Percentiles rank a stretch among this genome's conserved stretches.
phyloP scores from a whole-genome alignment of 2,888 invertebrate species.

The Serrognathus titanus region DNA sequence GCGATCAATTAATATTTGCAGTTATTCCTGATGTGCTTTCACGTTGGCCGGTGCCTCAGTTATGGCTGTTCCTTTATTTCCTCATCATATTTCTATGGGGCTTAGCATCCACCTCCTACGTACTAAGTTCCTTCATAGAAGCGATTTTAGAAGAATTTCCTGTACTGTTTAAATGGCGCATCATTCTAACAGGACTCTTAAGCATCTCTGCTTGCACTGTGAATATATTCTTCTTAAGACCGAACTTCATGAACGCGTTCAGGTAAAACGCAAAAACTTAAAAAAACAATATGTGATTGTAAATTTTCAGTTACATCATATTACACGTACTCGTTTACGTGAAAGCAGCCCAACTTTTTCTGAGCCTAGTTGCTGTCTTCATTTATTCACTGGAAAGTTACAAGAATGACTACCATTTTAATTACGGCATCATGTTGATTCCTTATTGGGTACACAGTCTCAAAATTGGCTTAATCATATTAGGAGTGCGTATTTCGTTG shows the following conservation, averaged over 20 bases:
- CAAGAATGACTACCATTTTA: constrained; percentile 16
- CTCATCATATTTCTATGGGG: constrained; percentile 13
- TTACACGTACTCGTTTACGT: background rate
- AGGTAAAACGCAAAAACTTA: background rate
- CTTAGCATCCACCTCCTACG: constrained; percentile 4
- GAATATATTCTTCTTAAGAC: background rate
- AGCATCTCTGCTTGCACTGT: background rate
- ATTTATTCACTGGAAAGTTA: constrained; percentile 11
- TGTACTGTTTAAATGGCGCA: constrained; percentile 7
- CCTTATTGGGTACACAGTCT: constrained; percentile 11
- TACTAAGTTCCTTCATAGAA: constrained; percentile 10
- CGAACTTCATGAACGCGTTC: background rate
- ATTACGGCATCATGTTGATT: constrained; percentile 10
- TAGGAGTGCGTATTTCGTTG: constrained; percentile 5
- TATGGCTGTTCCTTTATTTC: constrained; percentile 15
- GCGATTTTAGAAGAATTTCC: constrained; percentile 11
- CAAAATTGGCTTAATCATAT: constrained; percentile 8
- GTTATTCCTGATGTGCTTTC: constrained; percentile 13
- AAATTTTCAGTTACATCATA: constrained; percentile 4
- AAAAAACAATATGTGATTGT: background rate
- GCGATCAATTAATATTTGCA: constrained; percentile 10
- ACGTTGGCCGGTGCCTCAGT: constrained; percentile 5
- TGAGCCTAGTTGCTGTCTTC: constrained; percentile 9
- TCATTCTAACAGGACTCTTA: background rate
- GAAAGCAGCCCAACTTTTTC: constrained; percentile 3